Base-by-base conservation (phyloP, 2,113 vertebrate species). In the Pelusios castaneus region DNA sequence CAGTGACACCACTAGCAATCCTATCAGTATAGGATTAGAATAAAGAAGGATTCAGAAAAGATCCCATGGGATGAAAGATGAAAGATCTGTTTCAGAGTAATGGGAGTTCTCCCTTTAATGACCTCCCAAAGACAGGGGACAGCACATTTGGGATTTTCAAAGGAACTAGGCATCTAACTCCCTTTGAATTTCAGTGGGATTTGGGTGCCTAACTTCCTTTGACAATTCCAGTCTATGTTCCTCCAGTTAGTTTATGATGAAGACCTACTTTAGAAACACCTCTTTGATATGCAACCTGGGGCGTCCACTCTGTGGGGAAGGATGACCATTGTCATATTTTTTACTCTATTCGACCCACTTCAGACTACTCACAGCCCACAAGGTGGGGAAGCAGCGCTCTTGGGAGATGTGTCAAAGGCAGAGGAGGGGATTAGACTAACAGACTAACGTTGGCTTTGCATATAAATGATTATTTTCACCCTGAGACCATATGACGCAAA, bases 321-420 rank as follows among this genome's bases (percentile, higher is more conserved):
- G 83, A 90, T 94, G 96, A 90, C 95, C 79, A 73, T 89, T 95
- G 79, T 97, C 41, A 0, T 96, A n/a, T 80, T 95, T 96, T 85
- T 97, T 87, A 93, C 95, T 94, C 91, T 58, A 90, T 90, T 91
- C 60, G 92, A 95, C 79, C 97, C 95, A 94, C 95, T 93, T 97
- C 95, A 97, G 85, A 94, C 88, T 86, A 89, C 82, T 95, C 97
- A 92, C 92, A 89, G 81, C 87, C 92, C 92, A 34, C 91, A 94
- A 91, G 76, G 75, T 75, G 84, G 78, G 82, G 92, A 91, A 94
- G 67, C 4, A 1, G 83, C 85, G 54, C 67, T 94, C 78, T 87
- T 73, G 56, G 34, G 93, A 95, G 78, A 77, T 0, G 6, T 47
- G 14, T 95, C 86, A 81, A 85, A 89, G 84, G 83, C 91, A 21